These are phyloP conservation scores for Etheostoma spectabile DNA, from an alignment of 2,113 vertebrate genomes.

Conservation along the genomic window DNA sequence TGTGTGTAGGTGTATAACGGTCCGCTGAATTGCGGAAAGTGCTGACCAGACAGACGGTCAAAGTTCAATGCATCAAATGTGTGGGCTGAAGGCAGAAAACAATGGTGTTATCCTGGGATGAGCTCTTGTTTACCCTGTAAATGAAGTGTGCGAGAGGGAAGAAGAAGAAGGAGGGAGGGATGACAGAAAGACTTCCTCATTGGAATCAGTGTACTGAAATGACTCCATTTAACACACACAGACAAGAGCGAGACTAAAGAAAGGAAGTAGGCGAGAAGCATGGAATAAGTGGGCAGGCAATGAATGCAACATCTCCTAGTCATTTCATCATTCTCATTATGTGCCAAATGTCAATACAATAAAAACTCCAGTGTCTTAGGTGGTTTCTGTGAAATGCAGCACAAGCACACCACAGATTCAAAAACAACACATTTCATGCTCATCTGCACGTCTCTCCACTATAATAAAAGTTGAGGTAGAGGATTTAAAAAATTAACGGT, in stretches of 20 bases:
- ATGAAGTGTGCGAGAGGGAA: slow-evolving; percentile 31
- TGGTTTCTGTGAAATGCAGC: background rate
- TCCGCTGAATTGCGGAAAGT: slow-evolving; percentile 50
- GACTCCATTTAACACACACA: slow-evolving; percentile 53
- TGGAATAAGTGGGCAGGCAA: background rate
- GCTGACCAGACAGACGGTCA: slow-evolving; percentile 52
- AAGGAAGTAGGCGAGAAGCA: slow-evolving; percentile 1
- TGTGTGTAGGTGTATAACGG: slow-evolving; percentile 10
- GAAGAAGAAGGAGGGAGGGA: background rate
- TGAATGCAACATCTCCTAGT: slow-evolving; percentile 7
- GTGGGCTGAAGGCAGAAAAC: slow-evolving; percentile 64
- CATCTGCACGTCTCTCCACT: background rate
- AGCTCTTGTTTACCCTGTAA: slow-evolving; percentile 66
- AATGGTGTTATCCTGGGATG: slow-evolving; percentile 69
- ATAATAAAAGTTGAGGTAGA: background rate
- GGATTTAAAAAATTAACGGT: slow-evolving; percentile 7
- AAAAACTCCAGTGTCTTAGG: background rate
- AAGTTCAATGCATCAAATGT: slow-evolving; percentile 60
- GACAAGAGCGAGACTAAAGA: slow-evolving; percentile 20
- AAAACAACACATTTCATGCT: slow-evolving; percentile 1
- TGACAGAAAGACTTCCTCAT: slow-evolving; percentile 15
- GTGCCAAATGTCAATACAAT: slow-evolving; percentile 5
- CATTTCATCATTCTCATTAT: slow-evolving; percentile 32
- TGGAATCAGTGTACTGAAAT: slow-evolving; percentile 51
- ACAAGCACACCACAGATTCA: background rate